Base-by-base conservation (phyloP, 2,113 vertebrate species). In the Sterna hirundo region DNA sequence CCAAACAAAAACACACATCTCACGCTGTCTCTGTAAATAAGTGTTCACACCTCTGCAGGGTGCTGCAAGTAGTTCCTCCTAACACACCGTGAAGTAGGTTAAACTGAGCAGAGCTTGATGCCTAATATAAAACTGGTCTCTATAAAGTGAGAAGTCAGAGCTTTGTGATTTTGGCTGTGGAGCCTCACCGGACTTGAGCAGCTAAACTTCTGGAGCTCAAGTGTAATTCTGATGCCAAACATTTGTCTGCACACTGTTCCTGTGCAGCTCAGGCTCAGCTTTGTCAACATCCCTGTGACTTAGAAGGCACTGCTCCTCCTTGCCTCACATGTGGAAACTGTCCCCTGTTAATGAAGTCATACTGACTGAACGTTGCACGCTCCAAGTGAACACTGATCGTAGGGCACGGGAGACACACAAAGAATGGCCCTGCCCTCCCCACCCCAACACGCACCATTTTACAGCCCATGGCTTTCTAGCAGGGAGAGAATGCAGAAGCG, bases 291-390 rank as follows among this genome's bases (percentile, higher is more conserved):
- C 87, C 71, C 81, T 93, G 85, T 94, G 93, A 96, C 94, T 77
- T 83, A 84, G 80, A 96, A 96, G 84, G 91, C 42, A 47, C 74
- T 95, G 88, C 60, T 97, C 86, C 92, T 97, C 96, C 80, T 94
- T 95, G 70, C 74, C 49, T 94, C 86, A 79, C 88, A 87, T 90
- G 65, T 81, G 96, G 51, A 94, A 96, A 82, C 61, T 83, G 94
- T 97, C 96, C 96, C 96, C 86, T 94, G 96, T 76, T 97, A 78
- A 96, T 98, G 95, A 98, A 97, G 94, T 97, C 97, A 97, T 93
- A 46, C 76, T 87, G 69, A 82, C 85, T 86, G 95, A 92, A 83
- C 16, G 4, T 13, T 87, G 90, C 26, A 21, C 12, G 21, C 79
- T 91, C 64, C 40, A 90, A 94, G 44, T 30, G 82, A 96, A 44